Base-by-base conservation (phyloP, 92 coral and sea anemone species). In the Phenganax marumi region DNA sequence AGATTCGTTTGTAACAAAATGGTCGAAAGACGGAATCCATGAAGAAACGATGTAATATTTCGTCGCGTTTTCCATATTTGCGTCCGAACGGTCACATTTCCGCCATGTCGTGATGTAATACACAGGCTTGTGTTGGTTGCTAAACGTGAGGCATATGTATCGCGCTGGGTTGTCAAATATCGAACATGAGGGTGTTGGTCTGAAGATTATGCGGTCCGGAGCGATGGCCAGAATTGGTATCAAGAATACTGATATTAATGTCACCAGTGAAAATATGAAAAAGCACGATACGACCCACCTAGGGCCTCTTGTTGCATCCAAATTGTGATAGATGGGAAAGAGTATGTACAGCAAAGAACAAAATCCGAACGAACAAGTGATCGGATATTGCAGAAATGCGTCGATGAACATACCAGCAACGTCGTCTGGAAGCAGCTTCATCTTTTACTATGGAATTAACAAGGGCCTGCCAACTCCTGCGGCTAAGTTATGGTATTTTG, bases 151-250 rank as follows among this genome's bases (percentile, higher is more conserved):
- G 70, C 83, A 84, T 22, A 84, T 72, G 75, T 75, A 75, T 50
- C 83, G 83, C 46, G 87, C 24, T 17, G 87, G 87, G 7, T 53
- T 74, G 83, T 84, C 83, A 57, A 61, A 84, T 21, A 73, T 84
- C 25, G 87, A 84, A 48, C 87, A 84, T 19, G 87, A 84, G 3
- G 87, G 87, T 13, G 87, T 84, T 5, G 87, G 87, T 50, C 87
- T 82, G 47, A 84, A 84, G 25, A 84, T 84, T 24, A 75, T 84
- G 51, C 83, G 77, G 76, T 57, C 75, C 19, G 87, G 58, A 21
- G 87, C 73, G 23, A 84, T 17, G 21, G 87, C 64, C 11, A 84
- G 60, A 13, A 79, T 55, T 12, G 87, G 87, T 72, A 43, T 84
- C 54, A 76, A 54, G 60, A 76, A 76, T 1, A 62, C 50, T 23